Conservation (phyloP, 92 coral and sea anemone genomes). For the Desmophyllum pertusum region DNA sequence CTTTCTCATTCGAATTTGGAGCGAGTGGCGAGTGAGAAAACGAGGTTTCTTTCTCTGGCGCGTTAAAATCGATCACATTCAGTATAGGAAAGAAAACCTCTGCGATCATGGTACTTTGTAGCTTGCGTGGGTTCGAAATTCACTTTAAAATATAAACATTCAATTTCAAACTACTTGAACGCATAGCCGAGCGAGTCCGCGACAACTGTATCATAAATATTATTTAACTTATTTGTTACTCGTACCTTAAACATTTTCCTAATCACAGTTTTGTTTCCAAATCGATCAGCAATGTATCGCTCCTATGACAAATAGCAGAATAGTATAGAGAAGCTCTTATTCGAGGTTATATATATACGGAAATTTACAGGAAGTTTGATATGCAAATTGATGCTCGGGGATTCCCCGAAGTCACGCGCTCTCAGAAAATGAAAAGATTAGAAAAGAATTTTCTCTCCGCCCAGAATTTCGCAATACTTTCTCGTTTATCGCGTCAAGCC, state of each 20-base stretch:
- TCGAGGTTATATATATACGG: background rate
- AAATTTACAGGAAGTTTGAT: background rate
- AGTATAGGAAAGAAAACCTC: no score
- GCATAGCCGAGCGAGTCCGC: no score
- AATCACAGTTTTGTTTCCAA: background rate
- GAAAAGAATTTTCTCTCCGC: background rate
- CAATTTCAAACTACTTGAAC: background rate
- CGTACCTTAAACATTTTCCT: slow-evolving; percentile 16
- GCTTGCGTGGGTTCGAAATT: no score
- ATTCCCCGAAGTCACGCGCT: slow-evolving; percentile 17
- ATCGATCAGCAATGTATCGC: background rate
- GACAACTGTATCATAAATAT: no score
- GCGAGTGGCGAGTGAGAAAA: no score
- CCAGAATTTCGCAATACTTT: background rate
- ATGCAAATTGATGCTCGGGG: background rate
- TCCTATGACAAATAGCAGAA: background rate
- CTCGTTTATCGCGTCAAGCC: background rate
- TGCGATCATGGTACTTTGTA: no score
- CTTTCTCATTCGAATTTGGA: no score
- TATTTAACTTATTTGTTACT: background rate
- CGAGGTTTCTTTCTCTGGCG: no score
- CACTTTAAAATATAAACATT: no score
- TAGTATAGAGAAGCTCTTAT: background rate
- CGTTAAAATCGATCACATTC: no score
- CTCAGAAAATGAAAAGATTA: slow-evolving; percentile 23